phyloP scores from a whole-genome alignment of 2,797 vertebrate genomes.

The Galago senegalensis region DNA sequence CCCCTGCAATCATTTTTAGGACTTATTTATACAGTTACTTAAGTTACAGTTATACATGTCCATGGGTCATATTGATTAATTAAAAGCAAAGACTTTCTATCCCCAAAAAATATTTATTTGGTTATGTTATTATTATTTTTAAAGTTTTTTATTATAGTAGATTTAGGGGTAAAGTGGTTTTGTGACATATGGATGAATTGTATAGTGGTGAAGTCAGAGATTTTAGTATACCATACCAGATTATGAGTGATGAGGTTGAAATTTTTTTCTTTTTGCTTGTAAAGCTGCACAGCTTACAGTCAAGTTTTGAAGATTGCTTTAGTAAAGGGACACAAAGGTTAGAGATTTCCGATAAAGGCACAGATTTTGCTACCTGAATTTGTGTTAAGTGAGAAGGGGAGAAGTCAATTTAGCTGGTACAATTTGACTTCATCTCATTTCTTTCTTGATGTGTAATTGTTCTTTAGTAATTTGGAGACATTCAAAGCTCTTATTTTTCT shows the following conservation, averaged over 20 bases:
- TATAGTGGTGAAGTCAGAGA: background rate
- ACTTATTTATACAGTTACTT: background rate
- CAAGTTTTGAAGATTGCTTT: background rate
- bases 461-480: slow-evolving; percentile 42
- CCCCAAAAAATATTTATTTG: background rate
- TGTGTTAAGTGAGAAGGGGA: slow-evolving; percentile 22
- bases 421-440: slow-evolving; percentile 54
- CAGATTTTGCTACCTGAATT: background rate
- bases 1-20: background rate
- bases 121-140: background rate
- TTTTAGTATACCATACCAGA: background rate
- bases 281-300: background rate
- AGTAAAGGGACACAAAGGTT: background rate
- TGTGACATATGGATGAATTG: background rate
- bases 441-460: slow-evolving; percentile 61
- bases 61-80: background rate
- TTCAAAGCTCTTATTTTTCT: slow-evolving; percentile 67
- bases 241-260: background rate
- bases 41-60: background rate
- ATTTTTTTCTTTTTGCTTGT: background rate
- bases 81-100: slow-evolving; percentile 18
- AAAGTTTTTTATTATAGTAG: background rate
- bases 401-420: background rate
- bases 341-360: slow-evolving; percentile 33
- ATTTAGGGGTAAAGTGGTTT: background rate